Evolutionary conservation across 2,797 vertebrate genomes (phyloP), one percentile per base, ranked within the genome.

Genomic region (Crenuchus spilurus): DNA sequence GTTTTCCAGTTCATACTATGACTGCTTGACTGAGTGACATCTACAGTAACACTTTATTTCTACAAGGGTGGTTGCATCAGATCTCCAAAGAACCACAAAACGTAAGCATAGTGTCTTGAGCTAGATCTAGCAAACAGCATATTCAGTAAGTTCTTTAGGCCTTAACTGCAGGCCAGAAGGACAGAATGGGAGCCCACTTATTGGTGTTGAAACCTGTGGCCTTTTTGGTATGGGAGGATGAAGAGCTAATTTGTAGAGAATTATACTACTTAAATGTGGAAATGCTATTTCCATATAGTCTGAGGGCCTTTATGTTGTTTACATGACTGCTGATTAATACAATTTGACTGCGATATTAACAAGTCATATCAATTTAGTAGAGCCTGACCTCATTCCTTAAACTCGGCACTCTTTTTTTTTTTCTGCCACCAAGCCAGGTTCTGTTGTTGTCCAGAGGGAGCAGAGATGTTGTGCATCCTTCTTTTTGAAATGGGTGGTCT

Each of bases 401-500:
- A 20, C 4, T 9, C 8, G 20, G 55, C 18, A 20, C 28, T 57
- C 14, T 30, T 30, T 5, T 1, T 2, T 16, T 3, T 5, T 37
- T 14, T 35, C 13, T 44, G 3, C 60, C 16, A 42, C n/a, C 18
- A 44, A 7, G 26, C 9, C 28, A 6, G 24, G 14, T 39, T 8
- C 14, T 52, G 5, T 28, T 57, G 37, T 5, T 16, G 48, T 42
- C 33, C 16, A 30, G 16, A 16, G 26, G 28, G 22, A 14, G 7
- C 46, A 41, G 10, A 24, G 51, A 18, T 39, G 11, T 13, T 54
- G 16, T 37, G 72, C 82, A 82, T 48, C 80, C 80, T 71, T 57
- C 54, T 68, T 60, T 28, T 74, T 74, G 54, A 75, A 74, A 69
- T 22, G 7, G 61, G 55, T 26, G 63, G 49, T 33, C 37, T 70